Percentiles rank a stretch among this genome's conserved stretches.
phyloP scores from a whole-genome alignment of 2,113 vertebrate species.

The Macquaria ambigua region DNA sequence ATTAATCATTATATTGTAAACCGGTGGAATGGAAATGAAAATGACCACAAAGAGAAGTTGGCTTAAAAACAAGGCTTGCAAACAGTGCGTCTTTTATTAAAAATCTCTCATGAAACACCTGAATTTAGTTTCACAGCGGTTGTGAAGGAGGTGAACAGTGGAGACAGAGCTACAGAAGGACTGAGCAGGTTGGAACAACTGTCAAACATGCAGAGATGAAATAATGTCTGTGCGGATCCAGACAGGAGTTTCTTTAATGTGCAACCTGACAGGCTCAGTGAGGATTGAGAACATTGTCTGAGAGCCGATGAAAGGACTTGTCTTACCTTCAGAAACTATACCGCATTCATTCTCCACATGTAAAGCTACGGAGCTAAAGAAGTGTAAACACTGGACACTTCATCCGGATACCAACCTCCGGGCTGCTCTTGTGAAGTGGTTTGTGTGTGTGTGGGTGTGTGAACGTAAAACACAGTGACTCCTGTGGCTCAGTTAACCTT shows the following conservation, averaged over 20 bases:
- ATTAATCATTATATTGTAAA: background rate
- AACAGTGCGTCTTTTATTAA: background rate
- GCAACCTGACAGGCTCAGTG: background rate
- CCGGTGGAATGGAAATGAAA: background rate
- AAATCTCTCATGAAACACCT: background rate
- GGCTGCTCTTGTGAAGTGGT: background rate
- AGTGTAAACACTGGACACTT: background rate
- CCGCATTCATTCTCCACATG: background rate
- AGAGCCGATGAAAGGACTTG: background rate
- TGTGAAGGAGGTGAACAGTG: background rate
- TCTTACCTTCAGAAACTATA: background rate
- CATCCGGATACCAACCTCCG: background rate
- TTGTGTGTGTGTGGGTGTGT: background rate
- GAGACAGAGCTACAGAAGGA: background rate
- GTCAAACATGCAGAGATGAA: slow-evolving; percentile 45
- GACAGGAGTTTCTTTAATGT: slow-evolving; percentile 42
- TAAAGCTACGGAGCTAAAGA: background rate
- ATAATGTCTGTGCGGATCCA: slow-evolving; percentile 38
- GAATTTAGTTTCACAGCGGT: background rate
- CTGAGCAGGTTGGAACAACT: slow-evolving; percentile 40
- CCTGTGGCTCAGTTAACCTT: background rate
- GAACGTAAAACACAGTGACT: background rate
- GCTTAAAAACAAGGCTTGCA: background rate
- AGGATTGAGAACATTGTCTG: background rate
- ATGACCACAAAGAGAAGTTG: background rate